Evolutionary conservation across 2,113 vertebrate species (phyloP).

Genomic region (Aramus guarauna): DNA sequence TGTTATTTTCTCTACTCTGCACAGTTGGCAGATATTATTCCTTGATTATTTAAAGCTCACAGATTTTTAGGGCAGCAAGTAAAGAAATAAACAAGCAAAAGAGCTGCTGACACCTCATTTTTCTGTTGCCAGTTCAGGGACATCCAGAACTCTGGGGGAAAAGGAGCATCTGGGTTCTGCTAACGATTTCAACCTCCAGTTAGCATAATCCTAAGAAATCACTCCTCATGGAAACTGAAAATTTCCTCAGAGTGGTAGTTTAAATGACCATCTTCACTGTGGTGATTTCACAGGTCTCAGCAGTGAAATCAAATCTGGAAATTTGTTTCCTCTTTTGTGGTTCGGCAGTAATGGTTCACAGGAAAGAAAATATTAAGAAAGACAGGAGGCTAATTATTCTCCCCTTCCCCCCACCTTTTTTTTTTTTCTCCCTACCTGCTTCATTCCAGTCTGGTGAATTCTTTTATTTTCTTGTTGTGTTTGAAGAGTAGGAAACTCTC

Average conservation of each 20-base stretch:
- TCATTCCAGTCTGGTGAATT: background rate
- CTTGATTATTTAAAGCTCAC: background rate
- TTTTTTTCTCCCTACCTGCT: too few species aligned
- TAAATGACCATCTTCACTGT: background rate
- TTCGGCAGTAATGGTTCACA: background rate
- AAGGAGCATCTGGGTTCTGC: background rate
- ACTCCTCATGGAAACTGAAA: background rate
- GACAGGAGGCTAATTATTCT: background rate
- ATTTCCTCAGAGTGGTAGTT: background rate
- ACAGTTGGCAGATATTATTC: background rate
- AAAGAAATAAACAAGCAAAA: background rate
- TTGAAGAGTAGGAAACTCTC: background rate
- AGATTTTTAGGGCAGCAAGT: background rate
- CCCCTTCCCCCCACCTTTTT: fast-evolving
- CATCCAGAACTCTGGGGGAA: background rate
- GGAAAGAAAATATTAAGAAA: background rate
- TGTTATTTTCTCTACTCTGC: background rate
- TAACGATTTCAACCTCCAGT: background rate
- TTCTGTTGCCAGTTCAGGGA: background rate
- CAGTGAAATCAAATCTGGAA: background rate
- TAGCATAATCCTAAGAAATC: background rate
- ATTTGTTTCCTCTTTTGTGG: background rate
- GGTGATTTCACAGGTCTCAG: background rate
- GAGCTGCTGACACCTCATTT: background rate
- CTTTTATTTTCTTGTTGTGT: background rate